A percentile compares a stretch with the other conserved stretches of the same genome.
Conservation (phyloP, 1,140 invertebrate species). For the Aleiodes sp. region DNA sequence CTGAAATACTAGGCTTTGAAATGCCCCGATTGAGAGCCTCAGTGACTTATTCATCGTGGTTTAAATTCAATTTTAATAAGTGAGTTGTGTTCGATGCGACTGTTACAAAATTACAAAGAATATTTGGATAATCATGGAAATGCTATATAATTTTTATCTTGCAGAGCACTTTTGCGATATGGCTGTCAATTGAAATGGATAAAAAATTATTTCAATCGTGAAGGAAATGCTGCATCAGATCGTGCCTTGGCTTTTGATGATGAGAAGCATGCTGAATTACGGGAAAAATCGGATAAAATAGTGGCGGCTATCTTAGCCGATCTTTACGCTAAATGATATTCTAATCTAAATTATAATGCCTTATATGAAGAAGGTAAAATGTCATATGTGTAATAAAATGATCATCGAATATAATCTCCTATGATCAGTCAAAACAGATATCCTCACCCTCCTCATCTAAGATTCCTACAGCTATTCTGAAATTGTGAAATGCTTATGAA, state of each 20-base stretch:
- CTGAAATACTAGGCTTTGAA: constrained; percentile 48
- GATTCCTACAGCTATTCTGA: no score
- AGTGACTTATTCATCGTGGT: constrained; percentile 44
- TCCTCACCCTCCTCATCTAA: no score
- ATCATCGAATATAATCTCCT: no score
- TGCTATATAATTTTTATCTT: constrained; percentile 6
- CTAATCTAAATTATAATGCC: neutral
- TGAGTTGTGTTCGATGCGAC: constrained; percentile 27
- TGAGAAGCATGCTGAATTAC: constrained; percentile 16
- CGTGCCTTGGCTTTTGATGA: constrained; percentile 23
- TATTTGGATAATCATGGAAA: neutral
- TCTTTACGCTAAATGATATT: neutral
- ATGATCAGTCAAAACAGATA: no score
- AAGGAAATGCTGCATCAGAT: neutral
- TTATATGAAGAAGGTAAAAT: no score
- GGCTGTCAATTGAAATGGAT: neutral
- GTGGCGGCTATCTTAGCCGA: neutral
- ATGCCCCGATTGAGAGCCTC: constrained; percentile 49
- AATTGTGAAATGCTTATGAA: no score
- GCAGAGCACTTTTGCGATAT: constrained; percentile 13
- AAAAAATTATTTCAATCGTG: neutral
- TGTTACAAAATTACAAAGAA: neutral
- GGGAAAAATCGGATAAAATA: constrained; percentile 17
- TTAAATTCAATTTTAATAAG: constrained; percentile 37
- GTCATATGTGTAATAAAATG: no score